Percentiles rank a stretch among this genome's conserved stretches.
Conservation (phyloP, 2,797 vertebrate genomes). For the Notolabrus celidotus region DNA sequence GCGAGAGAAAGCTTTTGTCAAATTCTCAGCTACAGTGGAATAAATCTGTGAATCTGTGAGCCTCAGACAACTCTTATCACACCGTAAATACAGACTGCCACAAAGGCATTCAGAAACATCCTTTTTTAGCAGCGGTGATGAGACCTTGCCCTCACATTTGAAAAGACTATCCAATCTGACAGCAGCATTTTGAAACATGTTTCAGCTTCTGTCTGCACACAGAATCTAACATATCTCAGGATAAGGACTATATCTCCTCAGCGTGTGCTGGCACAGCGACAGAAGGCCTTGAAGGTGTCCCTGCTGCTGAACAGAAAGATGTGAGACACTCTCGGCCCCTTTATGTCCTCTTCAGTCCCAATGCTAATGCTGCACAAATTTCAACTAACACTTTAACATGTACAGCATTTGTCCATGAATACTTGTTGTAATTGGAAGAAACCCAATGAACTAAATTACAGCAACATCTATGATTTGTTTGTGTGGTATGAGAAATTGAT, state of each 20-base stretch:
- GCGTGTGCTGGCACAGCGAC: too few species aligned
- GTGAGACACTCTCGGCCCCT: too few species aligned
- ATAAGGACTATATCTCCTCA: background rate
- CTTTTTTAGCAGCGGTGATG: slow-evolving; percentile 38
- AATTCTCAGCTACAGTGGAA: slow-evolving; percentile 33
- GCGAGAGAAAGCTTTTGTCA: slow-evolving; percentile 37
- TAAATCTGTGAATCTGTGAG: slow-evolving; percentile 46
- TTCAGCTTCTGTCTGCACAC: slow-evolving; percentile 5
- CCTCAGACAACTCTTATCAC: slow-evolving; percentile 43
- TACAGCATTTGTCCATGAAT: too few species aligned
- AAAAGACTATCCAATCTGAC: slow-evolving; percentile 24
- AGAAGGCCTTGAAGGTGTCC: background rate
- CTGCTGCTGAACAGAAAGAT: too few species aligned
- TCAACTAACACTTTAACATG: too few species aligned
- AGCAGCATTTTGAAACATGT: slow-evolving; percentile 19
- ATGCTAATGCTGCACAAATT: too few species aligned
- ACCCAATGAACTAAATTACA: too few species aligned
- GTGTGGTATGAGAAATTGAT: too few species aligned
- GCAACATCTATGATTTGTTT: too few species aligned
- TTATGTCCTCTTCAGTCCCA: too few species aligned
- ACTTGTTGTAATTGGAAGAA: too few species aligned
- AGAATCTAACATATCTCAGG: background rate
- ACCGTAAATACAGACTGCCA: slow-evolving; percentile 35
- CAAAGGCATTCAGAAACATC: slow-evolving; percentile 49
- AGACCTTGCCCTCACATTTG: slow-evolving; percentile 28